Percentiles rank a stretch among this genome's conserved stretches.
Conservation (phyloP, 2,888 invertebrate genomes). For the Oithona nana region DNA sequence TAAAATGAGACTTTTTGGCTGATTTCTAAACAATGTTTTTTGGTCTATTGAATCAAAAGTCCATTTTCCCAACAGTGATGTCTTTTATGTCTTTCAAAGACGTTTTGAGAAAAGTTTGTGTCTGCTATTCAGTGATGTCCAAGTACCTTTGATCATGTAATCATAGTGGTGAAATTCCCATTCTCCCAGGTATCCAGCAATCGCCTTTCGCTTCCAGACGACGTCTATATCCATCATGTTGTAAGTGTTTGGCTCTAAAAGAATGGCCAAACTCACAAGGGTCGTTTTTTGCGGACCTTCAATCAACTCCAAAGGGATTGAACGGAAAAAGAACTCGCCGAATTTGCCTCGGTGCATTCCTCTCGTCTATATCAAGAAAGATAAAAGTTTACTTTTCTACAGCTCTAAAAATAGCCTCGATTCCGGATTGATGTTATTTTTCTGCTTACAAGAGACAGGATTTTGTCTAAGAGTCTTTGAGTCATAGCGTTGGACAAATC, state of each 20-base stretch:
- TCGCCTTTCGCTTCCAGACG: neutral
- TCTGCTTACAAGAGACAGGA: neutral
- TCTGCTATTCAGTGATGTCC: too few relatives aligned
- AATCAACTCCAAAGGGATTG: neutral
- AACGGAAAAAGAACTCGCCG: neutral
- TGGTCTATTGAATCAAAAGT: too few relatives aligned
- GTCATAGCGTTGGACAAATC: too few relatives aligned
- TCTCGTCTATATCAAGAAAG: neutral
- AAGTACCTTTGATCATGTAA: neutral
- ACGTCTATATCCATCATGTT: neutral
- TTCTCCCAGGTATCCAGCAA: neutral
- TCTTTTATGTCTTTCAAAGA: too few relatives aligned
- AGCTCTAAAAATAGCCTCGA: too few relatives aligned
- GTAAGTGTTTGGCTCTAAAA: neutral
- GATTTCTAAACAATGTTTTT: too few relatives aligned
- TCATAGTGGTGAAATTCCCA: neutral
- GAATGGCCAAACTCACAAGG: neutral
- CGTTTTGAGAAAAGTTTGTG: too few relatives aligned
- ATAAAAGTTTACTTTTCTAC: too few relatives aligned
- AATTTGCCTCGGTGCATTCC: neutral
- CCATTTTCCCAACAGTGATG: too few relatives aligned
- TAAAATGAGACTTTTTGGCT: too few relatives aligned
- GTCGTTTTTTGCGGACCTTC: neutral
- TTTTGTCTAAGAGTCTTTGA: neutral
- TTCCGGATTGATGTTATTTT: too few relatives aligned